Base-by-base conservation (phyloP, 2,888 invertebrate genomes). In the Cerastis leucographa region DNA sequence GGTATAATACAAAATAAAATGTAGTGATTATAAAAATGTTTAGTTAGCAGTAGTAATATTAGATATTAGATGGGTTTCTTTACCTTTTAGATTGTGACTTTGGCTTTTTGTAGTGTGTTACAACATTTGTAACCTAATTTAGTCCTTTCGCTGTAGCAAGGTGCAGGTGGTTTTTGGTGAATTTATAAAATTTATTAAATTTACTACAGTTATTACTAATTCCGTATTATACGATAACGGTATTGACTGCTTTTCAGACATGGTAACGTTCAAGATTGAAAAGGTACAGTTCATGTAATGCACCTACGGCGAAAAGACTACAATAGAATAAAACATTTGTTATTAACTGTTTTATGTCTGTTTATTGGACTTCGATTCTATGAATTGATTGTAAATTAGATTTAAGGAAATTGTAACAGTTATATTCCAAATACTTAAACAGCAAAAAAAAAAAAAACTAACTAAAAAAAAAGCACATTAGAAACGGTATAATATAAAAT, bases 341-440 rank as follows among this genome's bases (percentile, higher is more conserved):
- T n/a, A n/a, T n/a, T n/a, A n/a, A n/a, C 35, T 35, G 3, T 35
- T 29, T 17, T 59, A 59, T 17, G 17, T 17, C 35, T 61, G 19
- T 61, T 0, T 35, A 19, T 19, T 69, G 9, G 22, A 42, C 14
- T 1, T n/a, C 2, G 14, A 44, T 64, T 44, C 22, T 11, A 42
- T 25, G 69, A 54, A 59, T 72, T 25, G 19, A 49, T 46, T 3
- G 5, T 29, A 42, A 70, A 19, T 29, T 44, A 22, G 7, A 42
- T 22, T 35, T 78, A 66, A 66, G 61, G 51, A 25, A 80, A 78
- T 71, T 72, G 19, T 65, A n/a, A 78, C 19, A 4, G 11, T 54
- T 54, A 22, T 51, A 51, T 54, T 54, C 66, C 46, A 12, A 22
- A 46, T n/a, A n/a, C 5, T 46, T 8, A 29, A 29, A 22, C 4